Evolutionary conservation across 1,140 invertebrate genomes (phyloP), one percentile per base, ranked within the genome.

Genomic region (Orussus abietinus): DNA sequence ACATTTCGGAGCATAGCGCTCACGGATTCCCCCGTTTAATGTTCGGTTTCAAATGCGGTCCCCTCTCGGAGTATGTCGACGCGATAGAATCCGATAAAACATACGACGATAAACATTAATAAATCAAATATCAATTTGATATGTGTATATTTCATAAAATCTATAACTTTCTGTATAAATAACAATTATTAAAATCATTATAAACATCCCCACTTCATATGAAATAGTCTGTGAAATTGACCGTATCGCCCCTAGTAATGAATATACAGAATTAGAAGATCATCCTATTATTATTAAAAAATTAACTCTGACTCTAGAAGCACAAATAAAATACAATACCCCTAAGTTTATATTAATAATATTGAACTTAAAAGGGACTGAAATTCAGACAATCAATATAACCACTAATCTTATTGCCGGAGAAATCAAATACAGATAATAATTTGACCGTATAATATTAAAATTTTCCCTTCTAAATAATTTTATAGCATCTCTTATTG

Each of bases 401-500:
- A 80, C 58, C 64, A 79, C 66, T 60, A 82, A 73, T 44, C 59
- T 73, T 55, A 80, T 53, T 59, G 78, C 57, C 53, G 80, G 80
- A 64, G 66, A 70, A 63, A 79, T 65, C 66, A 75, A 76, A 77
- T 75, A 80, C 53, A 56, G 50, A 55, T 72, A 47, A 62, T 71
- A 71, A 74, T 80, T 77, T 38, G 70, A 74, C 49, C 57, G 55
- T 41, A 56, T 74, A 69, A 60, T 69, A 72, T 57, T 58, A 61
- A 53, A 64, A 66, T 63, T 80, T 61, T 80, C 75, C 49, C 81
- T 83, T 56, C 58, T 69, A 75, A 84, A 80, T 60, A 82, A 70
- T 55, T 84, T 84, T 66, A 83, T 74, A 34, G 75, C 80, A 78
- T 84, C 81, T 44, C 66, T 59, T 76, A 84, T 76, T 65, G 80